A percentile compares a stretch with the other conserved stretches of the same genome.
Evolutionary conservation across 2,113 vertebrate genomes (phyloP).

Genomic region (Vimba vimba): DNA sequence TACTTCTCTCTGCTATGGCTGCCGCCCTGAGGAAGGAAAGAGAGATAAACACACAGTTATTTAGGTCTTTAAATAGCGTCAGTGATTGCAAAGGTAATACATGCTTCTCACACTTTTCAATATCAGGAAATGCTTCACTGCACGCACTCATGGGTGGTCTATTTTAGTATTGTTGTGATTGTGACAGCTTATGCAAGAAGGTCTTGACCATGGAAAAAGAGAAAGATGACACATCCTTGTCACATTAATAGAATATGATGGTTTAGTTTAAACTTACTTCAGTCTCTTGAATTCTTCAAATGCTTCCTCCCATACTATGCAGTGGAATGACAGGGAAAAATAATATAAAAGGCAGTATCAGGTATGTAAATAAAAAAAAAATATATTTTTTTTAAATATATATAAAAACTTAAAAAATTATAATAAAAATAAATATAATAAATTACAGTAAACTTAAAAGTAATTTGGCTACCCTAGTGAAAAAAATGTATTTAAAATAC

Average conservation of each 20-base stretch:
- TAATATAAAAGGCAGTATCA: background rate
- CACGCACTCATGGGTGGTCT: conserved; percentile 1
- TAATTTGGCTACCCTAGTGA: too few relatives aligned
- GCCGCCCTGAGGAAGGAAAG: conserved; percentile 83
- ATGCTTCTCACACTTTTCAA: conserved; percentile 54
- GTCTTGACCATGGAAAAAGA: background rate
- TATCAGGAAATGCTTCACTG: conserved; percentile 62
- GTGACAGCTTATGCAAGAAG: conserved; percentile 9
- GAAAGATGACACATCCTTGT: background rate
- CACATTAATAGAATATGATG: background rate
- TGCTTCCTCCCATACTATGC: conserved; percentile 90
- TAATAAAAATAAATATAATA: too few relatives aligned
- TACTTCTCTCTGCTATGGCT: conserved; percentile 96
- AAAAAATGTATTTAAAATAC: too few relatives aligned
- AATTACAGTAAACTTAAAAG: too few relatives aligned
- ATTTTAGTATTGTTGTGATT: background rate
- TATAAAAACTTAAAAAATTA: too few relatives aligned
- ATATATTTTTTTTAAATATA: too few relatives aligned
- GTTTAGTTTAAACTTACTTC: conserved; percentile 85
- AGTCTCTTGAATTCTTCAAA: conserved; percentile 96
- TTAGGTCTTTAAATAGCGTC: conserved; percentile 59
- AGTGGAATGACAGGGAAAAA: conserved; percentile 56
- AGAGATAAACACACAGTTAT: conserved; percentile 59
- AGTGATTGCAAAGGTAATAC: conserved; percentile 29
- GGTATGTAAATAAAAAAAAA: background rate